Base-by-base conservation (phyloP, 2,888 invertebrate species). In the Drosophila mettleri region DNA sequence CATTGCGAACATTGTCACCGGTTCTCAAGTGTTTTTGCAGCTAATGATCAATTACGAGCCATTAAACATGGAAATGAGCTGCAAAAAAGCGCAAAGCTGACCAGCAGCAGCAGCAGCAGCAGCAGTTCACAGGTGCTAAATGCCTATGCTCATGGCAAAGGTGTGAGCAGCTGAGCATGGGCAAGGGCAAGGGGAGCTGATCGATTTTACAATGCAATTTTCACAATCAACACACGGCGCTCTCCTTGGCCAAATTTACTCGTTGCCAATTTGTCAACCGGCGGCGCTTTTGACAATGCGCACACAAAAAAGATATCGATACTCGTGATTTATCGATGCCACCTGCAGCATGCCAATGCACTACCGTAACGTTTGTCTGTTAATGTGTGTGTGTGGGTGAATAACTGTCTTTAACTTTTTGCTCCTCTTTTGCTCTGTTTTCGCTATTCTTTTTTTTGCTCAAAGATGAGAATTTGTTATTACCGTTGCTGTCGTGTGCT, bases 301-400 rank as follows among this genome's bases (percentile, higher is more conserved):
- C 59, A 60, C 74, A 78, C 48, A 48, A 4, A 66, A 62, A 70
- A 63, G 57, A 53, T 72, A 73, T 75, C 74, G 84, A 80, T 80
- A 83, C 36, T 45, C 27, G 39, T 83, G 77, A 86, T 80, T 86
- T 80, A 80, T 86, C 80, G 86, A 75, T 80, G 65, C 86, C 80
- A 86, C 60, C 75, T 75, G 75, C 78, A 64, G 2, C 46, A 64
- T n/a, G 51, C 51, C 63, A 58, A 59, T 54, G 41, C 22, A 33
- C 16, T 39, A 34, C 14, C 20, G 53, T 45, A 53, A 33, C 63
- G 38, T 39, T 33, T 27, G 22, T 12, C 20, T 58, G 29, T 9
- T 9, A 10, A 34, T 45, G 60, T 43, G 45, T 27, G 27, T 9
- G 36, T 27, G 57, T 48, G 49, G 45, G 49, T 61, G 73, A 59